phyloP scores from a whole-genome alignment of 1,140 invertebrate species.

The Antheraea mylitta region DNA sequence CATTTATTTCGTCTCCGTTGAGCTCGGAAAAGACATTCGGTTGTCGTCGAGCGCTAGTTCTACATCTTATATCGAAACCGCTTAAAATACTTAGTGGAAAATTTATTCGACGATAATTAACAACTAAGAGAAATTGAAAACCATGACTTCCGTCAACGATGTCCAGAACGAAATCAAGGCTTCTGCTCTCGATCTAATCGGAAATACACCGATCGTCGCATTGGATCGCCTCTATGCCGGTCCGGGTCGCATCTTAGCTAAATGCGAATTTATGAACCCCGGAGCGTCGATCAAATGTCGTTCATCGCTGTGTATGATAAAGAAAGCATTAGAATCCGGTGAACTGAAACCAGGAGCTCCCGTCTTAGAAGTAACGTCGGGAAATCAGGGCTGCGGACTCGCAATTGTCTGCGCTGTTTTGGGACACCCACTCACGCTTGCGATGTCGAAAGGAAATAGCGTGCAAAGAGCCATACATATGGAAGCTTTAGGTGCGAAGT shows the following conservation, averaged over 20 bases:
- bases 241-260: slow-evolving; percentile 58
- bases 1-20: neutral
- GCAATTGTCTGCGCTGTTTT: slow-evolving; percentile 67
- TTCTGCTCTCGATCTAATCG: slow-evolving; percentile 64
- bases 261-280: slow-evolving; percentile 73
- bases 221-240: slow-evolving; percentile 58
- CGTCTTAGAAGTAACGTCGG: slow-evolving; percentile 65
- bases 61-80: neutral
- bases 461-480: slow-evolving; percentile 63
- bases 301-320: slow-evolving; percentile 61
- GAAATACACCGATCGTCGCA: slow-evolving; percentile 64
- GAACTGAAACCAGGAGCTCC: slow-evolving; percentile 49
- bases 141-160: neutral
- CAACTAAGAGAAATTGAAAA: neutral
- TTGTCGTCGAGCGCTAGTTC: neutral
- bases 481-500: slow-evolving; percentile 67
- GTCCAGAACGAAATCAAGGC: slow-evolving; percentile 53
- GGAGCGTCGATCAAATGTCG: slow-evolving; percentile 67
- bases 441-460: slow-evolving; percentile 68
- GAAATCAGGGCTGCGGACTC: slow-evolving; percentile 66
- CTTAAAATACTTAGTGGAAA: neutral
- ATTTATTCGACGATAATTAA: neutral
- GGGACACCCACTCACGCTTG: slow-evolving; percentile 56
- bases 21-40: neutral
- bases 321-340: slow-evolving; percentile 45